Evolutionary conservation across 2,113 vertebrate genomes (phyloP), one percentile per base, ranked within the genome.

Genomic region (Petromus typicus): DNA sequence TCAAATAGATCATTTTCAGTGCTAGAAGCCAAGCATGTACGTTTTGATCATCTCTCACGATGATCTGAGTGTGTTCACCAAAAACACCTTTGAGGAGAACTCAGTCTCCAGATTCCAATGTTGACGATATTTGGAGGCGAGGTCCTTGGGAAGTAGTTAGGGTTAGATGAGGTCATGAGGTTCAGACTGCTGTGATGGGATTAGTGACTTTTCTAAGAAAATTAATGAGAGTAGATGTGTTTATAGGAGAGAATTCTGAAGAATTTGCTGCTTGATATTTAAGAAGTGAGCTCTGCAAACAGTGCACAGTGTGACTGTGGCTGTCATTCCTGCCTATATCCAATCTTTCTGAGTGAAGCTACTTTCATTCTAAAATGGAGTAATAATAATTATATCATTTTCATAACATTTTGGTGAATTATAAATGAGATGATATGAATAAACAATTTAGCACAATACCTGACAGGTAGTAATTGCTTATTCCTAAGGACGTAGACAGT

Each of bases 401-500:
- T 25, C 37, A 20, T 14, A 30, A 54, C n/a, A 7, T 34, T 30
- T 48, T 37, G 3, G 45, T 20, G 66, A 57, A 25, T 30, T 43
- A 27, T 1, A n/a, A 32, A 4, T 17, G 18, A 78, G 10, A 11
- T 22, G n/a, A 48, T 6, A n/a, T 4, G 27, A 45, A 27, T 22
- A 25, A 27, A 56, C 43, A 48, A 27, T 22, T 43, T 22, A 3
- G 20, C 79, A 32, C 30, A 4, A 11, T 18, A 25, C 17, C 48
- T 4, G 3, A 6, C 12, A 0, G 6, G 11, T 0, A 43, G 8
- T 16, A 45, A 83, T 57, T 51, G 2, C 40, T 45, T 45, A 1
- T 67, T 67, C 66, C 7, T 20, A 32, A 2, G 7, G 40, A 37
- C 0, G 0, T 30, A 5, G 32, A 81, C 1, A 2, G 6, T 34